These are phyloP conservation scores for Enteromius argenteus DNA, from an alignment of 2,797 vertebrate genomes.

Conservation along the genomic window DNA sequence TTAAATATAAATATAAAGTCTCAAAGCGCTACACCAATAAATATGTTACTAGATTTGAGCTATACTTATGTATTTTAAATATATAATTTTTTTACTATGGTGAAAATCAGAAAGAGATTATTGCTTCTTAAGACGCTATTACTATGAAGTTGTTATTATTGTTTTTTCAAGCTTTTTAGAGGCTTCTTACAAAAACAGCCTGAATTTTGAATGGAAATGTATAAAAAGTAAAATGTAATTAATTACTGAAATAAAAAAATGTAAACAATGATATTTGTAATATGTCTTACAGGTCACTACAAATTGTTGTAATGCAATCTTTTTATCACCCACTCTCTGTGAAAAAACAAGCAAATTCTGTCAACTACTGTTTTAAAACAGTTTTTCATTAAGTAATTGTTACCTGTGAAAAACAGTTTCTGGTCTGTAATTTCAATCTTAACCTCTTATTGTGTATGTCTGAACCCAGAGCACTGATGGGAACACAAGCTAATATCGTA, in stretches of 20 bases:
- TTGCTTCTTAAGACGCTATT: not conserved
- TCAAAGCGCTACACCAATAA: not conserved
- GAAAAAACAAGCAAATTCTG: not conserved
- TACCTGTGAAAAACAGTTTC: conserved; percentile 31
- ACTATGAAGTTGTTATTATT: not conserved
- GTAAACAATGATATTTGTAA: not conserved
- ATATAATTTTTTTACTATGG: too few species aligned
- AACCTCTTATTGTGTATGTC: conserved; percentile 19
- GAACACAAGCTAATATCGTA: not conserved
- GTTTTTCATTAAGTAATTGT: conserved; percentile 7
- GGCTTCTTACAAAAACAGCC: not conserved
- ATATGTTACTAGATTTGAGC: not conserved
- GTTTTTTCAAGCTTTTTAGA: not conserved
- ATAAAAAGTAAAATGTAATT: not conserved
- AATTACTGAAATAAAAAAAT: not conserved
- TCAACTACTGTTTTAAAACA: not conserved
- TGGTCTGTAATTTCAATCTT: conserved; percentile 27
- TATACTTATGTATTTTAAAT: not conserved
- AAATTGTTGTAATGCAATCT: not conserved
- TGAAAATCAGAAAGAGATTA: not conserved
- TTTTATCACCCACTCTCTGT: not conserved
- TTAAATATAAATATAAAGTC: too few species aligned
- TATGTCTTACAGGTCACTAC: not conserved
- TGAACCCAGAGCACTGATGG: not conserved
- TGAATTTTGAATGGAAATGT: not conserved